Evolutionary conservation across 2,888 invertebrate species (phyloP).

Genomic region (Eupithecia dodoneata): DNA sequence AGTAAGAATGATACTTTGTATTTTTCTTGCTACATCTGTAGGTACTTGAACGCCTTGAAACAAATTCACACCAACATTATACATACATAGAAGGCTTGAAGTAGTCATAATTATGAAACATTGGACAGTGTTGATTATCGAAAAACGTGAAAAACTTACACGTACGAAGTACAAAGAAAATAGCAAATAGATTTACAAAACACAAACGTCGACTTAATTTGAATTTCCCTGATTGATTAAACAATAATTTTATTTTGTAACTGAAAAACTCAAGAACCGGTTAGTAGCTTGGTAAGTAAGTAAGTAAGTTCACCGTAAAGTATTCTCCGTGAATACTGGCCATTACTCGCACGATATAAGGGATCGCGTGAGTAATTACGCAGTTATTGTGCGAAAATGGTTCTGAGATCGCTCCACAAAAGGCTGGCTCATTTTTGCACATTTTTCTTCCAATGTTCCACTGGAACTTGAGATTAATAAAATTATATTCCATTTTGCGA

Average conservation of each 20-base stretch:
- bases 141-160: neutral
- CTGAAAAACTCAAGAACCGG: neutral
- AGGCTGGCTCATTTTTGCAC: constrained; percentile 45
- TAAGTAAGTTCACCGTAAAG: neutral
- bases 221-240: neutral
- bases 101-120: neutral
- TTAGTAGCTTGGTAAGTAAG: neutral
- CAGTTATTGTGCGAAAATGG: constrained; percentile 64
- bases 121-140: neutral
- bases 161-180: neutral
- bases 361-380: constrained; percentile 70
- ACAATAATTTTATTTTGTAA: neutral
- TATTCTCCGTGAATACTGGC: constrained; percentile 22
- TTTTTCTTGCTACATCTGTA: neutral
- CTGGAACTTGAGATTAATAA: constrained; percentile 37
- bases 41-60: neutral
- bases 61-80: too few relatives aligned
- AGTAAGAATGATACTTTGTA: neutral
- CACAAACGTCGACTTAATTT: neutral
- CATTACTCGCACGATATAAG: constrained; percentile 55
- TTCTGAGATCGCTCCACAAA: constrained; percentile 52
- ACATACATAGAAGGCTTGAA: neutral
- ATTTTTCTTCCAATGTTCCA: constrained; percentile 35
- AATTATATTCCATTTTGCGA: constrained; percentile 27
- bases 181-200: neutral